Percentiles rank a stretch among this genome's conserved stretches.
These are phyloP conservation scores for Etheostoma perlongum DNA, from an alignment of 2,797 vertebrate genomes.

Conservation along the genomic window DNA sequence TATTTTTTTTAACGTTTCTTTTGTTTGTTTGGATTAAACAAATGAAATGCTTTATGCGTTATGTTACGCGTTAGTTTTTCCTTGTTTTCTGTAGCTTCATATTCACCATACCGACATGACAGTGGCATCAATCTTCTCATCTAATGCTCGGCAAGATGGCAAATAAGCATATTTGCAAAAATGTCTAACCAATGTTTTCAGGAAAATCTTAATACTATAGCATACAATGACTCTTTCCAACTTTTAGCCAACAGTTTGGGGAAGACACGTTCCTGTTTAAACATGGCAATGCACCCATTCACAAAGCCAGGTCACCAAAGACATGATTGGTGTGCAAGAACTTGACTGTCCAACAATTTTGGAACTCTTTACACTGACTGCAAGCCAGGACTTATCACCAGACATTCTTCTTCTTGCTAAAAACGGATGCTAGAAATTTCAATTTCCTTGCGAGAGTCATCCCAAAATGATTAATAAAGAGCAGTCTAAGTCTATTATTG, in stretches of 20 bases:
- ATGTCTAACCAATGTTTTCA: background rate
- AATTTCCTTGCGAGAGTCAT: too few relatives aligned
- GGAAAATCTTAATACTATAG: background rate
- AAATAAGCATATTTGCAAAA: background rate
- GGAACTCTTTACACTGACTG: background rate
- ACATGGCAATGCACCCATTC: background rate
- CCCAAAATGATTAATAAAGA: too few relatives aligned
- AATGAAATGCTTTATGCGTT: background rate
- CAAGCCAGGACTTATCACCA: background rate
- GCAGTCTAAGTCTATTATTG: background rate
- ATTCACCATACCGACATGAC: background rate
- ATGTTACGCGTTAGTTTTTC: background rate
- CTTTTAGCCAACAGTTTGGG: background rate
- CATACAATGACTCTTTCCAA: background rate
- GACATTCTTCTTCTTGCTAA: background rate
- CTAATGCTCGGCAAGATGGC: background rate
- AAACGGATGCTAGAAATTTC: too few relatives aligned
- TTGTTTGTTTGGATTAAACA: background rate
- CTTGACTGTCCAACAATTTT: constrained; percentile 1
- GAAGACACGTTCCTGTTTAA: background rate
- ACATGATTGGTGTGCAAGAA: background rate
- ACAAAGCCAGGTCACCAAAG: background rate
- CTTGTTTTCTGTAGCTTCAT: background rate
- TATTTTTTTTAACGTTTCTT: background rate
- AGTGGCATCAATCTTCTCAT: background rate